phyloP scores from a whole-genome alignment of 2,797 vertebrate genomes.

The Phoxinus dragarum region DNA sequence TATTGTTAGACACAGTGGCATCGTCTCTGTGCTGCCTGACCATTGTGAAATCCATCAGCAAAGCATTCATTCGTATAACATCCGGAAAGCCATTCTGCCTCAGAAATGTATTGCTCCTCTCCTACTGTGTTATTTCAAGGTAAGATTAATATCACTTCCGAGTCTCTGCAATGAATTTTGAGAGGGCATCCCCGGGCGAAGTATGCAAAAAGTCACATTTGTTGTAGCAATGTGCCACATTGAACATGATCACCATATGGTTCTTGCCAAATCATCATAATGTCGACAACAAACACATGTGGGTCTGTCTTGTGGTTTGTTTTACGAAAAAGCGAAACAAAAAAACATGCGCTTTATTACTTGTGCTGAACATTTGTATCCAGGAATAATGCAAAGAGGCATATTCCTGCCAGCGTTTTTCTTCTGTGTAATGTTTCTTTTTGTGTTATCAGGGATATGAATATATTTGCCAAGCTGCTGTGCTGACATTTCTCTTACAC shows the following conservation, averaged over 20 bases:
- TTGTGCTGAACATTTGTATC: conserved; percentile 38
- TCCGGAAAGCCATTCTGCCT: conserved; percentile 56
- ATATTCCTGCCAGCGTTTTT: conserved; percentile 39
- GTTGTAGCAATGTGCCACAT: conserved; percentile 38
- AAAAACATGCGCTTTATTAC: conserved; percentile 45
- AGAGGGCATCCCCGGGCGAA: conserved; percentile 49
- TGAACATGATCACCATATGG: conserved; percentile 48
- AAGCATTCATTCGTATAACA: conserved; percentile 56
- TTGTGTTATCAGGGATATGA: conserved; percentile 48
- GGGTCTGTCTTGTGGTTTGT: conserved; percentile 33
- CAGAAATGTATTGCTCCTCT: conserved; percentile 53
- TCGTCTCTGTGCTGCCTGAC: conserved; percentile 46
- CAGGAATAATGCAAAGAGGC: conserved; percentile 43
- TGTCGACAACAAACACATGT: conserved; percentile 57
- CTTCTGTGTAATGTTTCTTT: conserved; percentile 47
- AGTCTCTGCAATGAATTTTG: conserved; percentile 53
- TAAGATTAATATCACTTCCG: conserved; percentile 59
- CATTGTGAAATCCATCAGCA: conserved; percentile 60
- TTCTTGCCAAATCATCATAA: conserved; percentile 53
- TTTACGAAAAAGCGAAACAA: conserved; percentile 8
- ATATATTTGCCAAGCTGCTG: conserved; percentile 33
- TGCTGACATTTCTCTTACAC: conserved; percentile 24
- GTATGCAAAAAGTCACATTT: conserved; percentile 46
- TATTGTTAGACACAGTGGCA: conserved; percentile 52
- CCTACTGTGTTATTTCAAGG: conserved; percentile 58